Evolutionary conservation across 1,140 invertebrate genomes (phyloP), one percentile per base, ranked within the genome.

Genomic region (Rhyacophila brunnea): DNA sequence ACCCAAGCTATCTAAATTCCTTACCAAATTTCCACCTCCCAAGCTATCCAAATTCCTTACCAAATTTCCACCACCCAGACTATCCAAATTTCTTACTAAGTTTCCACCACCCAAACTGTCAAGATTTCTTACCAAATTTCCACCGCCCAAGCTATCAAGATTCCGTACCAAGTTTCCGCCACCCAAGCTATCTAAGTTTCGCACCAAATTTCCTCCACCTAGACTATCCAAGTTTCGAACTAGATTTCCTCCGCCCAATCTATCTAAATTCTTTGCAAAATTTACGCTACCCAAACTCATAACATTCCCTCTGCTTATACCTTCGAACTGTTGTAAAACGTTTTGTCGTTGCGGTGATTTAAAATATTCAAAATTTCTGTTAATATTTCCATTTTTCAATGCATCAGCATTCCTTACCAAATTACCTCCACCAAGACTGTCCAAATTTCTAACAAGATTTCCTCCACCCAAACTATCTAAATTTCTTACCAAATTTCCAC

Each of bases 401-500:
- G 1, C 74, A 60, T 81, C 78, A 14, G 80, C 59, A 46, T 14
- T 56, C 44, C 28, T 65, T n/a, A n/a, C 70, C 23, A 80, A 65
- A 67, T 79, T 80, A 1, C 74, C 74, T n/a, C 76, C 77, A 0
- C 72, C 74, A 3, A 80, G 71, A 7, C 70, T 67, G 54, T 81
- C 79, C 10, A 79, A 45, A 53, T 73, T 73, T 6, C 80, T 67
- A 9, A 71, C 56, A 6, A 70, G 45, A 44, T 68, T 64, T n/a
- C 68, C 67, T 7, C 67, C 69, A 6, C 68, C 68, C 7, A 71
- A 54, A n/a, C 67, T 66, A 55, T 70, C 68, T 6, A 60, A 32
- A 62, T 71, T 72, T 65, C 75, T 73, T 0, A 77, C 69, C 20
- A 81, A 64, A 67, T 79, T 80, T 5, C 75, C 74, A 14, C 77